phyloP scores from a whole-genome alignment of 2,113 vertebrate genomes.

The Otocyon megalotis region DNA sequence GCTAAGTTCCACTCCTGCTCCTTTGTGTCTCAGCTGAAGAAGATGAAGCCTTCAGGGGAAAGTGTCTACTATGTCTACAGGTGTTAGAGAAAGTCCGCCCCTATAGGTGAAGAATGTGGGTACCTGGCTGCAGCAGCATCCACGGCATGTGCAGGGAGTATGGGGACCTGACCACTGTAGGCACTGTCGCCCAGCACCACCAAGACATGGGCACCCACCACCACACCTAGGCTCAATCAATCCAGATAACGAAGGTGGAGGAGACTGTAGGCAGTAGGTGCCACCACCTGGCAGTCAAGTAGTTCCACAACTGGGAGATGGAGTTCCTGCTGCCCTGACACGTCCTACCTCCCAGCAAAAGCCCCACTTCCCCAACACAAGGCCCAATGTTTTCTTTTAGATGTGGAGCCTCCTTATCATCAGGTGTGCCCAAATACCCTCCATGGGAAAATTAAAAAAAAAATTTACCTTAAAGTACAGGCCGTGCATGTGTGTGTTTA shows the following conservation, averaged over 20 bases:
- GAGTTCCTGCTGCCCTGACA: not conserved
- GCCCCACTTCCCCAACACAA: not conserved
- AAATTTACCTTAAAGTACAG: not conserved
- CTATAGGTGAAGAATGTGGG: not conserved
- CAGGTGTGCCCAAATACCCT: not conserved
- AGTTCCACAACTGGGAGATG: slow-evolving; percentile 91
- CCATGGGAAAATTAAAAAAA: not conserved
- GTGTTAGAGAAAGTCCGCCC: not conserved
- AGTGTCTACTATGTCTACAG: not conserved
- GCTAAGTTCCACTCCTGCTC: not conserved
- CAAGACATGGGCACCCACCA: slow-evolving; percentile 98
- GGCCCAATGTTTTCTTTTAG: not conserved
- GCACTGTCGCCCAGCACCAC: slow-evolving; percentile 63
- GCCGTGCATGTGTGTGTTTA: not conserved
- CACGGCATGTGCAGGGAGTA: not conserved
- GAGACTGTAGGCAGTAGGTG: slow-evolving; percentile 96
- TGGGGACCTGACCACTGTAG: not conserved
- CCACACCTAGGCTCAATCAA: slow-evolving; percentile 95
- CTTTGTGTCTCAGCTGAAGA: not conserved
- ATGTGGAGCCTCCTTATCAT: not conserved
- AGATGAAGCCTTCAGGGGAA: not conserved
- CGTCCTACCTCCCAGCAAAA: not conserved
- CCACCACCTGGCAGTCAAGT: slow-evolving; percentile 96
- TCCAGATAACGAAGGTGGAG: slow-evolving; percentile 98
- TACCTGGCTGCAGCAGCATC: not conserved